A percentile compares a stretch with the other conserved stretches of the same genome.
Conservation (phyloP, 2,888 invertebrate genomes). For the Timema podura region DNA sequence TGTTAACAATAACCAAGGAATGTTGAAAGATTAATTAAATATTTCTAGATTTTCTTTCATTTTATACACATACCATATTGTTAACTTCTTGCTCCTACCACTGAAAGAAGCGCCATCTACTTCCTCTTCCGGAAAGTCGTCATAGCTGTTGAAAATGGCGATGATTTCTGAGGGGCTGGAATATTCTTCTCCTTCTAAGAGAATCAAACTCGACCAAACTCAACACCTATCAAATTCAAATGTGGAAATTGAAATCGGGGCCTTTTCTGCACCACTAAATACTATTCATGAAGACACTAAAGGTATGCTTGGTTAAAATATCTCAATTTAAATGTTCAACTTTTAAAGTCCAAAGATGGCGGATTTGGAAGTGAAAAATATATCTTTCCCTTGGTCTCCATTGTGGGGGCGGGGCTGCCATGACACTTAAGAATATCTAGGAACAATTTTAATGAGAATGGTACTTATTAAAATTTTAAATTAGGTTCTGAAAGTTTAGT, state of each 20-base stretch:
- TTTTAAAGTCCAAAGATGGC: conserved; percentile 32
- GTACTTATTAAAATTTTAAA: not conserved
- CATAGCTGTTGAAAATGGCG: conserved; percentile 34
- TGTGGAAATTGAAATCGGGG: conserved; percentile 31
- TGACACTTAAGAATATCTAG: not conserved
- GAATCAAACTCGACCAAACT: conserved; percentile 33
- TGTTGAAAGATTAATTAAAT: not conserved
- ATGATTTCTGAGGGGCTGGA: conserved; percentile 32
- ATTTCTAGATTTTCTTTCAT: not conserved
- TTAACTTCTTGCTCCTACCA: not conserved
- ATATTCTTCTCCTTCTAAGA: conserved; percentile 34
- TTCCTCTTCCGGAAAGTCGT: conserved; percentile 27
- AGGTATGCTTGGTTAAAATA: conserved; percentile 30
- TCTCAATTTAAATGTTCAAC: conserved; percentile 27
- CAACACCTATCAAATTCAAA: conserved; percentile 31
- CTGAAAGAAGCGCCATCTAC: conserved; percentile 22
- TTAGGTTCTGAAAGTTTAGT: not conserved
- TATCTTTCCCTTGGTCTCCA: conserved; percentile 20
- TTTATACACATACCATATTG: not conserved
- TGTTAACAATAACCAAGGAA: not conserved
- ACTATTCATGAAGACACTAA: conserved; percentile 29
- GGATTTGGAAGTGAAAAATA: conserved; percentile 21
- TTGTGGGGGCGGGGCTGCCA: conserved; percentile 32
- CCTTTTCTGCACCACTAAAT: conserved; percentile 30
- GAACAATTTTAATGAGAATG: not conserved